Percentiles rank a stretch among this genome's conserved stretches.
Conservation (phyloP, 2,113 vertebrate species). For the Cettia cetti region DNA sequence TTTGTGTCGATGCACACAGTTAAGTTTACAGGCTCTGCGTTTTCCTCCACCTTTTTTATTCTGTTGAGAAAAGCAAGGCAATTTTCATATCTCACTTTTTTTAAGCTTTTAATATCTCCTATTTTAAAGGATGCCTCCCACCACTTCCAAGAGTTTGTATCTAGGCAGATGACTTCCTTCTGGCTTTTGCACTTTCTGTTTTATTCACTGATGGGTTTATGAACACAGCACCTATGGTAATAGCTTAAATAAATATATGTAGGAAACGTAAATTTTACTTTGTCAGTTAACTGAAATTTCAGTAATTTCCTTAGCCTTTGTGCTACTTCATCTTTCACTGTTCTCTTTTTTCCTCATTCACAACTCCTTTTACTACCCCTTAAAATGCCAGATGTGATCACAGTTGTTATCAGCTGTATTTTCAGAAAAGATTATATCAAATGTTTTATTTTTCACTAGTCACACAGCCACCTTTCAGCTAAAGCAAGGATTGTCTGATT, state of each 20-base stretch:
- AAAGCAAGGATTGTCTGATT: not conserved
- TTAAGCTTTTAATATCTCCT: not conserved
- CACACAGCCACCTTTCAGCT: not conserved
- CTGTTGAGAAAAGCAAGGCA: not conserved
- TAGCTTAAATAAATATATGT: not conserved
- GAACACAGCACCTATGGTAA: not conserved
- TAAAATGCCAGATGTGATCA: not conserved
- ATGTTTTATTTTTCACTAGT: not conserved
- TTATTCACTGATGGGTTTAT: not conserved
- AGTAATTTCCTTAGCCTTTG: not conserved
- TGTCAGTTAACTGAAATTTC: not conserved
- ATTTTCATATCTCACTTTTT: not conserved
- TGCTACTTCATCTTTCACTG: not conserved
- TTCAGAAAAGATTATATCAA: not conserved
- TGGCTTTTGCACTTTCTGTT: not conserved
- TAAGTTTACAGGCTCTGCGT: not conserved
- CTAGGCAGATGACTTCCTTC: not conserved
- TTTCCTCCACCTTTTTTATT: not conserved
- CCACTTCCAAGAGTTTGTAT: not conserved
- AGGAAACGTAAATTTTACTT: not conserved
- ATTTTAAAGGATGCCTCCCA: not conserved
- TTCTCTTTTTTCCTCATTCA: not conserved
- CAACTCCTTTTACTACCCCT: not conserved
- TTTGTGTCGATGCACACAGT: not conserved
- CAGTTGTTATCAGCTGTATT: not conserved